A percentile compares a stretch with the other conserved stretches of the same genome.
These are phyloP conservation scores for Pyrrhosoma nymphula DNA, from an alignment of 2,888 invertebrate genomes.

Conservation along the genomic window DNA sequence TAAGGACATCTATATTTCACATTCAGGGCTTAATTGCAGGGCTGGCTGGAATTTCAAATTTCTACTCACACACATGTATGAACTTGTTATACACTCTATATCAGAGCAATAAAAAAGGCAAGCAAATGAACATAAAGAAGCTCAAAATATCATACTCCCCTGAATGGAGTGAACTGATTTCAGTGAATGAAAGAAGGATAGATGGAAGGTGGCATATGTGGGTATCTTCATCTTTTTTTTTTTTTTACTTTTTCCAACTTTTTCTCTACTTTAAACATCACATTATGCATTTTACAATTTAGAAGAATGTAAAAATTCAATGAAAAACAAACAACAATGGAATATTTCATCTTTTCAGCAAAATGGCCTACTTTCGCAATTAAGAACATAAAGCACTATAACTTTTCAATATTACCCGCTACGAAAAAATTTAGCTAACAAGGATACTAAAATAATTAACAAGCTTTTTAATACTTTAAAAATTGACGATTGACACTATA, in stretches of 20 bases:
- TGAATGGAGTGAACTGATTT: conserved; percentile 60
- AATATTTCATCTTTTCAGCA: conserved; percentile 61
- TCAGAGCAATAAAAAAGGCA: conserved; percentile 66
- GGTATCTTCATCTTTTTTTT: conserved; percentile 38
- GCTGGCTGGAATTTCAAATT: conserved; percentile 62
- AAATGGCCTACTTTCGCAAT: conserved; percentile 65
- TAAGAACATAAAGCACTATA: conserved; percentile 65
- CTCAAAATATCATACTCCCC: conserved; percentile 64
- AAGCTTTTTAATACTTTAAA: conserved; percentile 57
- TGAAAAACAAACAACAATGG: conserved; percentile 52
- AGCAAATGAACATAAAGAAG: conserved; percentile 65
- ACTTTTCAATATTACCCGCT: conserved; percentile 60
- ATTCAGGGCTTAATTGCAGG: conserved; percentile 66
- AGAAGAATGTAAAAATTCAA: conserved; percentile 50
- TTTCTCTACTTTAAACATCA: conserved; percentile 37
- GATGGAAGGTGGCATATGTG: conserved; percentile 66
- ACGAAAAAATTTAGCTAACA: conserved; percentile 63
- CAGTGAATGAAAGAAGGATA: conserved; percentile 54
- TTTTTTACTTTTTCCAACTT: conserved; percentile 18
- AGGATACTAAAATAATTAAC: conserved; percentile 66
- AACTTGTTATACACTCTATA: conserved; percentile 63
- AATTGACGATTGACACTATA: conserved; percentile 62
- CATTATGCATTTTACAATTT: conserved; percentile 47
- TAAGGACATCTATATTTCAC: conserved; percentile 66
- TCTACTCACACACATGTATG: conserved; percentile 67